These are phyloP conservation scores for Myotis vivesi DNA, from an alignment of 2,797 vertebrate species.

Conservation along the genomic window DNA sequence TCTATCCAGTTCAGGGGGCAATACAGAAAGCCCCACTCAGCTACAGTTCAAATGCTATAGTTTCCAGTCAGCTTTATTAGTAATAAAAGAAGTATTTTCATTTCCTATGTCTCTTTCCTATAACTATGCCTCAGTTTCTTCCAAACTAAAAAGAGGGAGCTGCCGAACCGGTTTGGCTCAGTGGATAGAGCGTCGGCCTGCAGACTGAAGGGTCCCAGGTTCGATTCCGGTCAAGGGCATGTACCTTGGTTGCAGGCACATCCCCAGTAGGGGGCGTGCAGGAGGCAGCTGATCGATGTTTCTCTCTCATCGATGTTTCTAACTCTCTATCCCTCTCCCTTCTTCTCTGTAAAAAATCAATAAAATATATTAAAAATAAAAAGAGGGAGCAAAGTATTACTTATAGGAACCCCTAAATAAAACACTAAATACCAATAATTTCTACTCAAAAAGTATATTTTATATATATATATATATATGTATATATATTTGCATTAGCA, in stretches of 20 bases:
- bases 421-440: neutral
- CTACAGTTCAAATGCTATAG: neutral
- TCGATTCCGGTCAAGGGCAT: too few relatives aligned
- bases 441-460: constrained; percentile 15
- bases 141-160: neutral
- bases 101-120: neutral
- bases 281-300: too few relatives aligned
- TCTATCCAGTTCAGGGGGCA: neutral
- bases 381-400: neutral
- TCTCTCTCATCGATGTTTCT: too few relatives aligned
- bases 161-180: too few relatives aligned
- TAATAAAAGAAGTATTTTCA: neutral
- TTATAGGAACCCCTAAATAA: neutral
- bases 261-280: too few relatives aligned
- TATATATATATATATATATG: neutral
- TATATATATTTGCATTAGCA: neutral
- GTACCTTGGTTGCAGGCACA: too few relatives aligned
- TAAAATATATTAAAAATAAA: too few relatives aligned
- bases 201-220: too few relatives aligned
- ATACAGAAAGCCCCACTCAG: neutral
- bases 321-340: too few relatives aligned
- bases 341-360: too few relatives aligned
- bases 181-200: too few relatives aligned
- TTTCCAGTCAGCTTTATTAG: constrained; percentile 1
- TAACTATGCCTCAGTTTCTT: neutral